These are phyloP conservation scores for Philotrypesis tridentata DNA, from an alignment of 1,140 invertebrate species.

Conservation along the genomic window DNA sequence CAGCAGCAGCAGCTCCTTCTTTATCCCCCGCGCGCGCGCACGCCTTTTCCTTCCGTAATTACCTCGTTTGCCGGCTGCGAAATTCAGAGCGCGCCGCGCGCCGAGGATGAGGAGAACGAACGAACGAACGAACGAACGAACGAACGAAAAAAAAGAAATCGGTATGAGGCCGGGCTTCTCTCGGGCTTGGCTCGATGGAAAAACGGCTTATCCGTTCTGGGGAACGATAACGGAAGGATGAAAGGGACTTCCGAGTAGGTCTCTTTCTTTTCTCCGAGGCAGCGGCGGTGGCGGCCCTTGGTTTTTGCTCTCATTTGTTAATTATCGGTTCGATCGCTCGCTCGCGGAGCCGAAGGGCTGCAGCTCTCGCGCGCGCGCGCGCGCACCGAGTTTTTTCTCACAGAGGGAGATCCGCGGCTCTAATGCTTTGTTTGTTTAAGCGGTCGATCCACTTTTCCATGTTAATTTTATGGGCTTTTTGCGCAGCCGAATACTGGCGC, in stretches of 20 bases:
- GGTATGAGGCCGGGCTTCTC: background rate
- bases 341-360: background rate
- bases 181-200: background rate
- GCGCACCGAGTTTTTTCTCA: background rate
- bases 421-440: constrained; percentile 15
- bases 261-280: constrained; percentile 18
- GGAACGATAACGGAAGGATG: constrained; percentile 24
- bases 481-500: background rate
- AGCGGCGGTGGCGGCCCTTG: constrained; percentile 21
- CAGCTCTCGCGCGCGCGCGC: too few relatives aligned
- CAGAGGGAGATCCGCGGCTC: too few relatives aligned
- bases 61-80: constrained; percentile 57
- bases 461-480: constrained; percentile 42
- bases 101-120: background rate
- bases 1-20: constrained; percentile 11
- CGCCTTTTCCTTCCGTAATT: constrained; percentile 60
- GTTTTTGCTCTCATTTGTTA: constrained; percentile 52
- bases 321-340: constrained; percentile 33
- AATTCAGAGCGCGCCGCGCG: constrained; percentile 8
- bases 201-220: background rate
- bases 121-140: too few relatives aligned
- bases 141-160: background rate
- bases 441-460: constrained; percentile 15
- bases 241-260: constrained; percentile 46
- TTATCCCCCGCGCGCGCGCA: constrained; percentile 9